phyloP scores from a whole-genome alignment of 2,888 invertebrate genomes.

The Ellobium chinense region DNA sequence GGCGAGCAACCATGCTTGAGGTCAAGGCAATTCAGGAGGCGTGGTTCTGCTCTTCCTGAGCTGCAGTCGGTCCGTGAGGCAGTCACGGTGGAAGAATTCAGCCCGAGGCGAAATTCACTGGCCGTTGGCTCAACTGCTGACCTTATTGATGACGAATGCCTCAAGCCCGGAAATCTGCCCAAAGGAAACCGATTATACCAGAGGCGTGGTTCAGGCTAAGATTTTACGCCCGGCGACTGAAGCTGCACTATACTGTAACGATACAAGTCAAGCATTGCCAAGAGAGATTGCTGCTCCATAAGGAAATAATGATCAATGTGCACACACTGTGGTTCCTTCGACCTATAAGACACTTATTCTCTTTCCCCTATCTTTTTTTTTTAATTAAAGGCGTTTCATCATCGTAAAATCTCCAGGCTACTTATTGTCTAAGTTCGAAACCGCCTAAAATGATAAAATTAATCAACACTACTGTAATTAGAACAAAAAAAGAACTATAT shows the following conservation, averaged over 20 bases:
- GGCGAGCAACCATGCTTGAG: constrained; percentile 11
- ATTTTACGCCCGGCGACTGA: neutral
- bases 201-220: constrained; percentile 40
- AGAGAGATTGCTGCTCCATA: too few species aligned
- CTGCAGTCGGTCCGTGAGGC: constrained; percentile 31
- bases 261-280: too few species aligned
- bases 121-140: neutral
- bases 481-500: too few species aligned
- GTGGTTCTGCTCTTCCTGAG: constrained; percentile 31
- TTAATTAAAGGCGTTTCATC: too few species aligned
- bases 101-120: neutral
- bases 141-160: neutral
- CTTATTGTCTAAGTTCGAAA: too few species aligned
- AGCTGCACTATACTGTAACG: too few species aligned
- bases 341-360: neutral
- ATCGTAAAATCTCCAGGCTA: too few species aligned
- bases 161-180: neutral
- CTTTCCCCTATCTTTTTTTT: too few species aligned
- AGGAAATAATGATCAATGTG: too few species aligned
- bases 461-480: too few species aligned
- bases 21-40: neutral
- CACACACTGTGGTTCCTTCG: too few species aligned
- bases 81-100: neutral
- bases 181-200: neutral
- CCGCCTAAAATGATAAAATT: too few species aligned